These are phyloP conservation scores for Narcine bancroftii DNA, from an alignment of 2,113 vertebrate genomes.

Conservation along the genomic window DNA sequence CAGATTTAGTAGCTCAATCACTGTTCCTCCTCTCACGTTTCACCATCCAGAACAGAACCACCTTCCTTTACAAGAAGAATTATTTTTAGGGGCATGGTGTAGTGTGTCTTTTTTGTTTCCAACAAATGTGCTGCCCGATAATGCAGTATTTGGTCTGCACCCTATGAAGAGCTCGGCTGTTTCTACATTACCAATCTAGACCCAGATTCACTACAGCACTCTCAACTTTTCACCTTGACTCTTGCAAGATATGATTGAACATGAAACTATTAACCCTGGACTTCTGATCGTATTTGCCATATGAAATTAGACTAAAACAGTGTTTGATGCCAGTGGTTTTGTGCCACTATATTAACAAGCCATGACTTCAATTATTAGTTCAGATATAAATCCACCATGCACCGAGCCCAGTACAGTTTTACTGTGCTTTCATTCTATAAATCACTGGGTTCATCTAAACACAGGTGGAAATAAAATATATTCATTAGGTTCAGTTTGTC, in stretches of 20 bases:
- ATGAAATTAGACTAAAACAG: conserved; percentile 38
- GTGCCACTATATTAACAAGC: conserved; percentile 37
- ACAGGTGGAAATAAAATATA: conserved; percentile 35
- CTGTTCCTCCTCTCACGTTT: not conserved
- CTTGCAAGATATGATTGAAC: conserved; percentile 37
- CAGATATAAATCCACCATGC: conserved; percentile 36
- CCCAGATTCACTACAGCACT: conserved; percentile 21
- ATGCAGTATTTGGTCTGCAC: conserved; percentile 13
- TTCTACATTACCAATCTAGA: conserved; percentile 1
- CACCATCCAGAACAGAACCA: not conserved
- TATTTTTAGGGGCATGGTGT: conserved; percentile 6
- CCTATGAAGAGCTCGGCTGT: conserved; percentile 14
- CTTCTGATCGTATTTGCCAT: conserved; percentile 36
- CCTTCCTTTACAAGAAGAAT: not conserved
- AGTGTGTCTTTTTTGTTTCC: conserved; percentile 1
- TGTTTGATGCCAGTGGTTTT: conserved; percentile 37
- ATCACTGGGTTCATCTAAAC: conserved; percentile 36
- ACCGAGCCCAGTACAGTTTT: conserved; percentile 36
- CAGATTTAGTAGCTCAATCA: not conserved
- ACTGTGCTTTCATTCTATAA: conserved; percentile 37
- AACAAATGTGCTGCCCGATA: not conserved
- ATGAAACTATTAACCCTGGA: conserved; percentile 37
- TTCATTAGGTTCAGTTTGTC: conserved; percentile 32
- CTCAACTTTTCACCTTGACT: conserved; percentile 37
- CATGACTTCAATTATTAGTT: conserved; percentile 38